phyloP scores from a whole-genome alignment of 2,888 invertebrate species.

The Fragum whitleyi region DNA sequence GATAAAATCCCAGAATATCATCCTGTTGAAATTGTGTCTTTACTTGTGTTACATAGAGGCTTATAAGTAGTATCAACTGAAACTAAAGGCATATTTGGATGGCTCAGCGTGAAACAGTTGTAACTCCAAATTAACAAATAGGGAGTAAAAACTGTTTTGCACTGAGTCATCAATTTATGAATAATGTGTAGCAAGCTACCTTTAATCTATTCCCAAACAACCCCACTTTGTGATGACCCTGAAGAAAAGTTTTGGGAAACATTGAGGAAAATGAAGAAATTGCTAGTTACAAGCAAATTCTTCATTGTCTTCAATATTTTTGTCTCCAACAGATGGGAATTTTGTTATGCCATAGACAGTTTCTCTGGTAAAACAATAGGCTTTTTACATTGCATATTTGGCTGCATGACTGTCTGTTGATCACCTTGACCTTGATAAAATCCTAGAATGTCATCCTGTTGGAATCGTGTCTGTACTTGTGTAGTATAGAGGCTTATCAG shows the following conservation, averaged over 20 bases:
- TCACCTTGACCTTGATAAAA: background rate
- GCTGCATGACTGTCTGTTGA: background rate
- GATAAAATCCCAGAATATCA: background rate
- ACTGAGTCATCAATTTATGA: background rate
- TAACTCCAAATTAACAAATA: no score
- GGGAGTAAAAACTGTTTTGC: no score
- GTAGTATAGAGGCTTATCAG: background rate
- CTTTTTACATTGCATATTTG: no score
- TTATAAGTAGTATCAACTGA: background rate
- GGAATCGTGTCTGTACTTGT: background rate
- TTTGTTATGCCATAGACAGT: no score
- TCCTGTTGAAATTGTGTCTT: background rate
- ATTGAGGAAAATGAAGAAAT: slow-evolving; percentile 6
- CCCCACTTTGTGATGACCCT: background rate
- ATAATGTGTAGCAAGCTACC: no score
- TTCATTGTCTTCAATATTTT: background rate
- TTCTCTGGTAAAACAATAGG: no score
- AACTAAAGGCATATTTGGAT: background rate
- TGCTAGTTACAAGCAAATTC: slow-evolving; percentile 5
- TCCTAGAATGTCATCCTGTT: background rate
- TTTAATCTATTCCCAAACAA: slow-evolving; percentile 2
- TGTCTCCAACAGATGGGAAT: no score
- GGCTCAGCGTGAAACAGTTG: no score
- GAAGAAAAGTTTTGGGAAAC: background rate
- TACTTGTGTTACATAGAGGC: background rate